Conservation (phyloP, 23 tunicate species). For the Styela clava region DNA sequence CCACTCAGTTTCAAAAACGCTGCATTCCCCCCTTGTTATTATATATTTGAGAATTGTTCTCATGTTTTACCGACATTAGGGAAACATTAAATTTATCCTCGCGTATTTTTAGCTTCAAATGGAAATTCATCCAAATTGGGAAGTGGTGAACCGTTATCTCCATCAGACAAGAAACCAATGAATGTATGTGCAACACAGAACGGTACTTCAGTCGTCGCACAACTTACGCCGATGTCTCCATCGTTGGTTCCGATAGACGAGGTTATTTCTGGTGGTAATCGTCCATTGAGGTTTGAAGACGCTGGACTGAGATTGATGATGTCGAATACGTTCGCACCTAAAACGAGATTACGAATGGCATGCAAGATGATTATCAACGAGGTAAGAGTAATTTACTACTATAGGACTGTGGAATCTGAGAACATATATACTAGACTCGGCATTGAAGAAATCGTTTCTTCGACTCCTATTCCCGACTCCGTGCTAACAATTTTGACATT, state of each 20-base stretch:
- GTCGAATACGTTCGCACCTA: slow-evolving; percentile 29
- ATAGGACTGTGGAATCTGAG: not conserved
- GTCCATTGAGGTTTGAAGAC: slow-evolving; percentile 8
- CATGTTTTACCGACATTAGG: no score
- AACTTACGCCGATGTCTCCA: slow-evolving; percentile 14
- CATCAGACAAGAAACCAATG: not conserved
- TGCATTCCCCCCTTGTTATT: no score
- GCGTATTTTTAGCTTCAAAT: not conserved
- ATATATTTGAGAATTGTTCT: no score
- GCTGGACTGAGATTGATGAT: slow-evolving; percentile 32
- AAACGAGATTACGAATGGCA: slow-evolving; percentile 38
- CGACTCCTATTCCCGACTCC: no score
- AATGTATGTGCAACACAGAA: slow-evolving; percentile 1
- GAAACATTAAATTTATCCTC: no score
- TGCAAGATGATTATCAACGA: slow-evolving; percentile 27
- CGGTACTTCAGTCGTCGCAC: slow-evolving; percentile 1
- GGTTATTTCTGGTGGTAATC: not conserved
- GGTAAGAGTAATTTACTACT: slow-evolving; percentile 10
- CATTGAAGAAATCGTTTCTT: no score
- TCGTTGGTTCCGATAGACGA: slow-evolving; percentile 25
- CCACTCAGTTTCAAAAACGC: no score
- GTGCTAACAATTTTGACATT: no score
- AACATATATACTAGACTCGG: no score
- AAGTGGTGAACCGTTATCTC: not conserved
- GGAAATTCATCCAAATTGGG: slow-evolving; percentile 6